Conservation (phyloP, 2,888 invertebrate species). For the Nesidiocoris tenuis region DNA sequence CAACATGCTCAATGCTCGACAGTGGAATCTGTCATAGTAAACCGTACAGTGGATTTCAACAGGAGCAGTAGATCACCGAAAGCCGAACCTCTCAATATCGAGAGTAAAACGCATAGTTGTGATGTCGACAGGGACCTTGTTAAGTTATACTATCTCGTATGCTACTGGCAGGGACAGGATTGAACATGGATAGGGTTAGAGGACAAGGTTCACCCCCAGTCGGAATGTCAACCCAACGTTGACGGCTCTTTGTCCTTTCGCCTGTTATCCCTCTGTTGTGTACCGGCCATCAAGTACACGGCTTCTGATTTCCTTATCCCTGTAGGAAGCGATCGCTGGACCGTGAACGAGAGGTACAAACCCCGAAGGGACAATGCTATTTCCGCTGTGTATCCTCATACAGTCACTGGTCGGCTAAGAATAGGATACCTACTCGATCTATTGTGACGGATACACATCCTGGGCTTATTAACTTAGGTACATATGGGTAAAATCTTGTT, state of each 20-base stretch:
- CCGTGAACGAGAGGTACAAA: constrained; percentile 8
- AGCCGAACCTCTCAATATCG: background rate
- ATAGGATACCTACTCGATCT: too few species aligned
- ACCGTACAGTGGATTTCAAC: too few species aligned
- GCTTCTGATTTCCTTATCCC: constrained; percentile 28
- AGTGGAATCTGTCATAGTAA: too few species aligned
- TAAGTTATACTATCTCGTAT: background rate
- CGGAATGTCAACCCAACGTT: background rate
- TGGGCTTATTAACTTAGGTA: too few species aligned
- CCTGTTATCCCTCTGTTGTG: background rate
- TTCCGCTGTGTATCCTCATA: background rate
- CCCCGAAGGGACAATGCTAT: background rate
- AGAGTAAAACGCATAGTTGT: background rate
- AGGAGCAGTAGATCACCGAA: too few species aligned
- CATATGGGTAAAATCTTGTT: too few species aligned
- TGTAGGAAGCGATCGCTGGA: constrained; percentile 8
- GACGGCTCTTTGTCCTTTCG: background rate
- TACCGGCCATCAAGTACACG: constrained; percentile 19
- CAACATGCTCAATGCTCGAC: too few species aligned
- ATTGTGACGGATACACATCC: too few species aligned
- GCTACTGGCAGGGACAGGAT: background rate
- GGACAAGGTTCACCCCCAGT: background rate
- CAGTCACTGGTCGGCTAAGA: background rate
- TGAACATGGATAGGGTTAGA: background rate
- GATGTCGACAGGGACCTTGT: background rate